These are phyloP conservation scores for Oceanodroma leucorhoa DNA, from an alignment of 2,797 vertebrate species.

Conservation along the genomic window DNA sequence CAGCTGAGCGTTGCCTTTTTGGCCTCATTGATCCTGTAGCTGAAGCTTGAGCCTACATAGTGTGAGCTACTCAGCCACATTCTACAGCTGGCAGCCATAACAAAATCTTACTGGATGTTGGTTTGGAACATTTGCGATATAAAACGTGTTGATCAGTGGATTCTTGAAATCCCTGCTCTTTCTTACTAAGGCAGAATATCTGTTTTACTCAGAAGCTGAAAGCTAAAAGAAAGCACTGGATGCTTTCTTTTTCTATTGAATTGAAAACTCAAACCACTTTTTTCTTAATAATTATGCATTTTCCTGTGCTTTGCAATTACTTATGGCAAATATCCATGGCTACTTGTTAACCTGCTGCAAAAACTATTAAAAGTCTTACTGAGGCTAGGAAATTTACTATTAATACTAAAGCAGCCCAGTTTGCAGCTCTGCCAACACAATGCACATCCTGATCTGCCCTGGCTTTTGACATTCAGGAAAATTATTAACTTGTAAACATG, in stretches of 20 bases:
- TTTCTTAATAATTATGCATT: not conserved
- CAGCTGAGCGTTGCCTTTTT: not conserved
- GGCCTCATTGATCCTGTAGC: not conserved
- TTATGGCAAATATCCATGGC: not conserved
- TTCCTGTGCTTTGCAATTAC: not conserved
- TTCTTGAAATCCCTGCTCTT: not conserved
- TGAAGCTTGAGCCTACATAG: not conserved
- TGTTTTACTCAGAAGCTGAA: not conserved
- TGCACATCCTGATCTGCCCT: slow-evolving; percentile 32
- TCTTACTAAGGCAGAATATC: not conserved
- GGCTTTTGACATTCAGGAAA: slow-evolving; percentile 43
- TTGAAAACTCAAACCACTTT: not conserved
- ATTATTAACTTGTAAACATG: slow-evolving; percentile 60
- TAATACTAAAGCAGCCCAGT: slow-evolving; percentile 38
- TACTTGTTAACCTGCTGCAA: not conserved
- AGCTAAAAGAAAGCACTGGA: not conserved
- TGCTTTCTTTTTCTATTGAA: not conserved
- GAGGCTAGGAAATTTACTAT: slow-evolving; percentile 8
- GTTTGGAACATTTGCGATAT: not conserved
- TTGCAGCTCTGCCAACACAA: slow-evolving; percentile 1
- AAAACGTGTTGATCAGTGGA: not conserved
- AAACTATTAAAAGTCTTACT: not conserved
- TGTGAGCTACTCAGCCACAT: not conserved
- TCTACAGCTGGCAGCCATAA: not conserved
- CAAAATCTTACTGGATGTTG: not conserved